Evolutionary conservation across 53 echinoderm and acorn worm genomes (phyloP), one percentile per base, ranked within the genome.

Genomic region (Hippasteria phrygiana): DNA sequence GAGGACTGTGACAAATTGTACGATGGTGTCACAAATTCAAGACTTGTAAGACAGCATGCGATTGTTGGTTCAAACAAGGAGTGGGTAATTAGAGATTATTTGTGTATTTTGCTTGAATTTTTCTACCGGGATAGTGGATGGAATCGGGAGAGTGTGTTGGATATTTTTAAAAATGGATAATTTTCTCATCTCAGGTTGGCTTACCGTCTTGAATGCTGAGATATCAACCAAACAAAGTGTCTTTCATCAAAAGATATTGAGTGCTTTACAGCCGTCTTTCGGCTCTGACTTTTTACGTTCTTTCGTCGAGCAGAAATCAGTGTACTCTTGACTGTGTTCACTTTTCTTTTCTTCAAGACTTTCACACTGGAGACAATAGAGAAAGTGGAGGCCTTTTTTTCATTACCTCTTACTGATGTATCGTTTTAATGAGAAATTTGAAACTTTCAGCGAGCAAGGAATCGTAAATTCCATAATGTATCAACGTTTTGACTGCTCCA

Each of bases 91-190:
- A 12, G 43, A 71, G 11, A 36, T 40, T 85, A 85, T 85, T 65
- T 85, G 85, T 85, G 85, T 71, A 83, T 83, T 83, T 83, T 83
- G 83, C 83, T 83, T 65, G 34, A 18, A 66, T 85, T 85, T 85
- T 70, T 50, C 50, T 48, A 47, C 70, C 22, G 71, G 85, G 65
- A 27, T 46, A 29, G 43, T 20, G 29, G 39, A 38, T 12, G 50
- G 71, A 70, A 26, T 26, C 3, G n/a, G 59, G 59, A 59, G 59
- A 59, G 3, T 24, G 59, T n/a, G n/a, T 17, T 20, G 51, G 47
- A 85, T 70, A 85, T 7, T 4, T 26, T 34, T 0, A 35, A 34
- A 71, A 34, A 48, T 20, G 16, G 18, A 31, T 31, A 67, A 71
- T 62, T 39, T 22, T 33, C 33, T 70, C 50, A 48, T 85, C 85